These are phyloP conservation scores for Sebastes ruberrimus DNA, from an alignment of 2,797 vertebrate species.

Conservation along the genomic window DNA sequence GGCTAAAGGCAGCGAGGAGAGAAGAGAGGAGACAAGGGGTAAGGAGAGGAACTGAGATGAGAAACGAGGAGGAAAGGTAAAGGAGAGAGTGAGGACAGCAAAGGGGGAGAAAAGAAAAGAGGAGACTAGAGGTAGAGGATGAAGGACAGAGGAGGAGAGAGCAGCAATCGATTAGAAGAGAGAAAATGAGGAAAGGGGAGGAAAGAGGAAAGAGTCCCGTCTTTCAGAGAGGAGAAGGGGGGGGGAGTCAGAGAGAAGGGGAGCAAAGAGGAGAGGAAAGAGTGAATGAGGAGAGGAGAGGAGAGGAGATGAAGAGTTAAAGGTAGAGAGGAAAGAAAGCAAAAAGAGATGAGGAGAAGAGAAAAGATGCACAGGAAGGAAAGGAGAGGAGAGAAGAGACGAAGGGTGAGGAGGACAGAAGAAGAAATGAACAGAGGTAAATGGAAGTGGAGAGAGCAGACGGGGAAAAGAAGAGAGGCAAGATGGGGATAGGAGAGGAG, in stretches of 20 bases:
- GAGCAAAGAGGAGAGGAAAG: neutral
- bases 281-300: neutral
- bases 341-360: neutral
- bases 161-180: neutral
- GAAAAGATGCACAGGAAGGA: neutral
- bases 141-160: neutral
- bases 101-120: neutral
- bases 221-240: too few relatives aligned
- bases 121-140: neutral
- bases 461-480: too few relatives aligned
- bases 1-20: too few relatives aligned
- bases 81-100: neutral
- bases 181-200: neutral
- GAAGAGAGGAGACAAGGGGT: neutral
- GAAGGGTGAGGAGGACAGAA: neutral
- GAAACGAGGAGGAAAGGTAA: neutral
- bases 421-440: neutral
- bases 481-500: neutral
- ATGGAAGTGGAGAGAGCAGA: neutral
- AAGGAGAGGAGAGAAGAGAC: neutral
- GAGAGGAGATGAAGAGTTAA: neutral
- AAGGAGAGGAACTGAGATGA: neutral
- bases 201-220: too few relatives aligned
- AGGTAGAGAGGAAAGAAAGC: neutral
- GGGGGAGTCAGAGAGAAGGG: too few relatives aligned